Evolutionary conservation across 2,797 vertebrate genomes (phyloP), one percentile per base, ranked within the genome.

Genomic region (Lepus oiostolus): DNA sequence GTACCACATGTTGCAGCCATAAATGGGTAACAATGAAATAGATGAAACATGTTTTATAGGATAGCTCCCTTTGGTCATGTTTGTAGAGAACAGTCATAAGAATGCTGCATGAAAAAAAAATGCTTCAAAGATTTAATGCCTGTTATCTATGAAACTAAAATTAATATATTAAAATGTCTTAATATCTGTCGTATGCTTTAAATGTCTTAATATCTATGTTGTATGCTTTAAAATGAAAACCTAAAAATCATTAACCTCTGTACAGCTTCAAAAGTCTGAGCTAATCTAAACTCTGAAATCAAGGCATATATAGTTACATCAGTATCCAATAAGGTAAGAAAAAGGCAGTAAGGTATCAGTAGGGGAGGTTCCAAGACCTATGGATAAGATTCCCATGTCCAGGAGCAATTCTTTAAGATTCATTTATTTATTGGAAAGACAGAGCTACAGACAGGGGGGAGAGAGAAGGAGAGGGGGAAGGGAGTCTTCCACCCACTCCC

Each of bases 11-110:
- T 62, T 21, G 1, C 54, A 88, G 85, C 50, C 50, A 88, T 81
- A 96, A 94, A 83, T 9, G 76, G 6, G 35, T 54, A 90, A 62
- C 54, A 90, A 14, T 86, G 79, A 94, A 88, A 93, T 63, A 86
- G 58, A 95, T 35, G 21, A 85, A 85, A 72, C 16, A 30, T 1
- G 4, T 90, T 96, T 95, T 94, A 93, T 52, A 71, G 91, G 32
- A 28, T 42, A 79, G 47, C 30, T 87, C 42, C 74, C 90, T 76
- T 92, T 94, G 86, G 76, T 58, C 54, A 67, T 50, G 58, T 79
- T 89, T 75, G 52, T 26, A 71, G 19, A 93, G 35, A 77, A 89
- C 0, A 90, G 28, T 62, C 67, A 82, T 9, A 68, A 17, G 65
- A 83, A 72, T 65, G 76, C 0, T 88, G 26, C 2, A 16, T 42